Evolutionary conservation across 2,888 invertebrate genomes (phyloP).

Genomic region (Punctoribates punctum): DNA sequence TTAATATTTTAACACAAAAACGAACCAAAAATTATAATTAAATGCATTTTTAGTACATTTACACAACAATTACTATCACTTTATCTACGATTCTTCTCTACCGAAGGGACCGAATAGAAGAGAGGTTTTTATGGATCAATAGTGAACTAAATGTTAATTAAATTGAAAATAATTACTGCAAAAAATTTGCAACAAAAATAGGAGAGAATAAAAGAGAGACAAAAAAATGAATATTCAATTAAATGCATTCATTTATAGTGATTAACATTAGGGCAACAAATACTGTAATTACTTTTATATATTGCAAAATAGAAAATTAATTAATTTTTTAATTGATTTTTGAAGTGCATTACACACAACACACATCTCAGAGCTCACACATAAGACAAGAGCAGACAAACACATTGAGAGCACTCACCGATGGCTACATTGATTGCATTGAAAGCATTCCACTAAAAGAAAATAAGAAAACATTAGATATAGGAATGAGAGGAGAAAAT

Average conservation of each 20-base stretch:
- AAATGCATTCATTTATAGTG: slow-evolving; percentile 10
- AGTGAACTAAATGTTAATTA: slow-evolving; percentile 6
- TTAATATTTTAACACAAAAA: not conserved
- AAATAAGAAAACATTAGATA: slow-evolving; percentile 15
- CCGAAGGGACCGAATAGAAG: not conserved
- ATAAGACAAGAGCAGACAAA: slow-evolving; percentile 63
- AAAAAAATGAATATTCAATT: slow-evolving; percentile 26
- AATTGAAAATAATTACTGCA: slow-evolving; percentile 13
- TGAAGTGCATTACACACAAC: slow-evolving; percentile 51
- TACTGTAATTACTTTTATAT: slow-evolving; percentile 21
- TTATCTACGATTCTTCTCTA: not conserved
- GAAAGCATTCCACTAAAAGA: slow-evolving; percentile 61
- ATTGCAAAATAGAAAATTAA: slow-evolving; percentile 17
- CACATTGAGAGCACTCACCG: slow-evolving; percentile 84
- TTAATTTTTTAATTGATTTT: slow-evolving; percentile 39
- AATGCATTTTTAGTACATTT: not conserved
- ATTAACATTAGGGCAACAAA: slow-evolving; percentile 27
- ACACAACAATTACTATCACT: too few species aligned
- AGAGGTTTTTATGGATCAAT: not conserved
- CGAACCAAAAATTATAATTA: not conserved
- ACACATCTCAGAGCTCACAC: not conserved
- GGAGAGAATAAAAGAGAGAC: not conserved
- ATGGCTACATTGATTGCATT: slow-evolving; percentile 90
- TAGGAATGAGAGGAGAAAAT: not conserved
- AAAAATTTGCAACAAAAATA: not conserved